Evolutionary conservation across 2,113 vertebrate genomes (phyloP).

Genomic region (Alces alces): DNA sequence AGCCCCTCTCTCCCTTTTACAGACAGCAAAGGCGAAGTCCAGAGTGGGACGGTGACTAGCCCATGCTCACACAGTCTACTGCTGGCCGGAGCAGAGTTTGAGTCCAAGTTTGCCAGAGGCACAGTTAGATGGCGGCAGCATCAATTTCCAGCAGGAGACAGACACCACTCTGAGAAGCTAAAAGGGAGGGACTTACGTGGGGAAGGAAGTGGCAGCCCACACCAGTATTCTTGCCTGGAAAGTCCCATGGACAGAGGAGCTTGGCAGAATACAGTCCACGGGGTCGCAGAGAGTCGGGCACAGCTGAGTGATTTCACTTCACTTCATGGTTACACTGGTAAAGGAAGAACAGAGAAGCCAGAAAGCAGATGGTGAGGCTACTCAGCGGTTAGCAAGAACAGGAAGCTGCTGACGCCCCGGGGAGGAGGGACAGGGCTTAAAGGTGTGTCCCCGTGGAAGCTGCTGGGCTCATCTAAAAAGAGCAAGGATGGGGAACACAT

Average conservation of each 20-base stretch:
- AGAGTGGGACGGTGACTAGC: not conserved
- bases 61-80: not conserved
- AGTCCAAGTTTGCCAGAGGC: not conserved
- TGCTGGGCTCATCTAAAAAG: not conserved
- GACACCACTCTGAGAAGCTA: fast-evolving
- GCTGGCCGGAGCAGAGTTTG: not conserved
- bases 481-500: not conserved
- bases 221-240: not conserved
- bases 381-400: fast-evolving
- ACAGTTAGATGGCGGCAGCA: fast-evolving
- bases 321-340: fast-evolving
- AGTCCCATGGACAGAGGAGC: not conserved
- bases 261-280: not conserved
- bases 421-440: not conserved
- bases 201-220: not conserved
- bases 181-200: fast-evolving
- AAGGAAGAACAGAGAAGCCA: not conserved
- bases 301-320: not conserved
- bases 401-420: fast-evolving
- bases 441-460: fast-evolving
- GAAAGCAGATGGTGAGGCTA: fast-evolving
- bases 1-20: not conserved
- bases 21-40: fast-evolving
- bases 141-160: not conserved
- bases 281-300: not conserved